Conservation (phyloP, 2,113 vertebrate genomes). For the Thunnus maccoyii region DNA sequence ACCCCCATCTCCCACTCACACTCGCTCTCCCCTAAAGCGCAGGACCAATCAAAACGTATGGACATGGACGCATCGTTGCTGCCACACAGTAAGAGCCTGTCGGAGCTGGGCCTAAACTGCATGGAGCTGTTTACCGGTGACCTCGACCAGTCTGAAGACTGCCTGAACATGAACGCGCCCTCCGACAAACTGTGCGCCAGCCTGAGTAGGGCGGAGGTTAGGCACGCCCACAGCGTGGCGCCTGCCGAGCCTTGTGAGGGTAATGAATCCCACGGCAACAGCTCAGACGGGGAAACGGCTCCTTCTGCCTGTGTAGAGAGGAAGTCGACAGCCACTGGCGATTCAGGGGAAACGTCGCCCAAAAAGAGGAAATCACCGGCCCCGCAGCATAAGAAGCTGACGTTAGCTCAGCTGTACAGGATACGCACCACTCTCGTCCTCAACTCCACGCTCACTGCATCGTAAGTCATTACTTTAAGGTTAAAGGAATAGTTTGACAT, state of each 20-base stretch:
- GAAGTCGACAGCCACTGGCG: neutral
- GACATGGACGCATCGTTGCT: constrained; percentile 16
- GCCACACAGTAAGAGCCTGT: constrained; percentile 88
- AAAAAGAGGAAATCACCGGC: constrained; percentile 80
- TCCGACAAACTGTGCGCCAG: constrained; percentile 60
- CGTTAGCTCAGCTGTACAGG: constrained; percentile 91
- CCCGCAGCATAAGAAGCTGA: constrained; percentile 93
- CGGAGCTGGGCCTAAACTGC: constrained; percentile 78
- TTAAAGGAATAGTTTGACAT: neutral
- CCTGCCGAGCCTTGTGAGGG: rapidly evolving
- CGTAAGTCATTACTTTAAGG: constrained; percentile 85
- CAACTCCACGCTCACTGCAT: constrained; percentile 96
- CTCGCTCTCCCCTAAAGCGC: neutral
- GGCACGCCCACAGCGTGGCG: neutral
- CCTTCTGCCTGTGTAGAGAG: constrained; percentile 32
- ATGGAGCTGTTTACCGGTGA: constrained; percentile 36
- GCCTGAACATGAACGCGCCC: constrained; percentile 50
- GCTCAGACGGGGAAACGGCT: constrained; percentile 66
- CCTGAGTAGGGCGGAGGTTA: constrained; percentile 51
- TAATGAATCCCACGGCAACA: constrained; percentile 38
- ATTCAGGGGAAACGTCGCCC: constrained; percentile 39
- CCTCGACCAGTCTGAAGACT: constrained; percentile 32
- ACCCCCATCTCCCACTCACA: neutral
- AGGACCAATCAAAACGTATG: neutral
- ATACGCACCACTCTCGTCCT: constrained; percentile 95